Conservation (phyloP, 2,888 invertebrate species). For the Drepana falcataria region DNA sequence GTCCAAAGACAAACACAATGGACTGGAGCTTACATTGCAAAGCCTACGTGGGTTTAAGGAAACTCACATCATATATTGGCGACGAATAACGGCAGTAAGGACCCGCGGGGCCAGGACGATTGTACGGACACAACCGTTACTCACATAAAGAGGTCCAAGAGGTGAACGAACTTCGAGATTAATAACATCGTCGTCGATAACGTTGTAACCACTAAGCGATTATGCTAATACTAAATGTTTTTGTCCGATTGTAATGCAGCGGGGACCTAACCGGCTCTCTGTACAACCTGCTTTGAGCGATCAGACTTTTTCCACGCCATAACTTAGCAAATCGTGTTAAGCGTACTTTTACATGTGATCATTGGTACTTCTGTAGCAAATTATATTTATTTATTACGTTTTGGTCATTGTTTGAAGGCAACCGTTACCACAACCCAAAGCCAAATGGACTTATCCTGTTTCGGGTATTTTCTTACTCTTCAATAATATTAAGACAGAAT, state of each 20-base stretch:
- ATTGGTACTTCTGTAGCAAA: too few relatives aligned
- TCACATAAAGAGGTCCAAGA: conserved; percentile 23
- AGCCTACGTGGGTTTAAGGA: too few relatives aligned
- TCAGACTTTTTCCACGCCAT: too few relatives aligned
- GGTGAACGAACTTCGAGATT: conserved; percentile 41
- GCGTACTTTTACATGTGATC: too few relatives aligned
- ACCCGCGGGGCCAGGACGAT: conserved; percentile 26
- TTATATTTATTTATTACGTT: too few relatives aligned
- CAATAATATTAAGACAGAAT: too few relatives aligned
- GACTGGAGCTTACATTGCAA: conserved; percentile 10
- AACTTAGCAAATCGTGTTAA: too few relatives aligned
- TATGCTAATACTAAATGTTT: conserved; percentile 9
- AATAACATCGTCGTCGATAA: conserved; percentile 15
- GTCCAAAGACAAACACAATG: conserved; percentile 16
- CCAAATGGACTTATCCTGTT: too few relatives aligned
- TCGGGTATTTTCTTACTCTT: too few relatives aligned
- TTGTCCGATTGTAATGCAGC: conserved; percentile 2
- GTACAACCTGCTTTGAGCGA: not conserved
- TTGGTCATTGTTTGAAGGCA: too few relatives aligned
- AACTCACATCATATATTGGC: too few relatives aligned
- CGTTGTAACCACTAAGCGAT: conserved; percentile 8
- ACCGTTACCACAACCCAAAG: too few relatives aligned
- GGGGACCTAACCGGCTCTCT: conserved; percentile 2
- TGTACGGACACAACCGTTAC: conserved; percentile 33
- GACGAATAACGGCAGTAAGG: conserved; percentile 14